Conservation (phyloP, 2,888 invertebrate genomes). For the Drosophila anomelani region DNA sequence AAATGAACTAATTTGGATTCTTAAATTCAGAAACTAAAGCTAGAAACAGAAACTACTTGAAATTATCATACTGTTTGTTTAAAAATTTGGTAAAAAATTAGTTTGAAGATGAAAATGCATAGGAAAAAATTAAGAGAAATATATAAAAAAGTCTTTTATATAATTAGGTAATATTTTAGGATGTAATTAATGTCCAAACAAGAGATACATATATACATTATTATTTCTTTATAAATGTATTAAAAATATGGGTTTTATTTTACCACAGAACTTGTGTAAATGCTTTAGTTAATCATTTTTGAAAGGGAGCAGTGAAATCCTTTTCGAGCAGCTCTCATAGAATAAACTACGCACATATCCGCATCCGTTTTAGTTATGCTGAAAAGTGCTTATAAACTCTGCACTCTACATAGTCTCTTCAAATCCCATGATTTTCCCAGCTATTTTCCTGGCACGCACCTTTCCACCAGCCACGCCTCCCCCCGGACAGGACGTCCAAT, state of each 20-base stretch:
- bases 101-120: not conserved
- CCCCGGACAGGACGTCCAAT: slow-evolving; percentile 10
- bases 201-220: no score
- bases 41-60: not conserved
- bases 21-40: slow-evolving; percentile 9
- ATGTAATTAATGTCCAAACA: no score
- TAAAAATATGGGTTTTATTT: no score
- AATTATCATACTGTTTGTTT: not conserved
- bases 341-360: not conserved
- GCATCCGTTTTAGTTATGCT: slow-evolving; percentile 55
- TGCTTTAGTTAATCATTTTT: no score
- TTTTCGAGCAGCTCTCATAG: not conserved
- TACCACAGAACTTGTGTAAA: not conserved
- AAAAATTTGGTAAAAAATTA: not conserved
- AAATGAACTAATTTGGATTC: slow-evolving; percentile 13
- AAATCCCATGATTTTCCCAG: slow-evolving; percentile 39
- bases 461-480: slow-evolving; percentile 19
- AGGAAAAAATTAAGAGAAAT: not conserved
- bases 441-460: slow-evolving; percentile 32
- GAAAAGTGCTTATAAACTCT: slow-evolving; percentile 65
- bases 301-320: not conserved
- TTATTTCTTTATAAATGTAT: no score
- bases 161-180: no score
- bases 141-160: no score
- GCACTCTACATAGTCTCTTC: slow-evolving; percentile 36